Evolutionary conservation across 2,113 vertebrate genomes (phyloP).

Genomic region (Petrocephalus microphthalmus): DNA sequence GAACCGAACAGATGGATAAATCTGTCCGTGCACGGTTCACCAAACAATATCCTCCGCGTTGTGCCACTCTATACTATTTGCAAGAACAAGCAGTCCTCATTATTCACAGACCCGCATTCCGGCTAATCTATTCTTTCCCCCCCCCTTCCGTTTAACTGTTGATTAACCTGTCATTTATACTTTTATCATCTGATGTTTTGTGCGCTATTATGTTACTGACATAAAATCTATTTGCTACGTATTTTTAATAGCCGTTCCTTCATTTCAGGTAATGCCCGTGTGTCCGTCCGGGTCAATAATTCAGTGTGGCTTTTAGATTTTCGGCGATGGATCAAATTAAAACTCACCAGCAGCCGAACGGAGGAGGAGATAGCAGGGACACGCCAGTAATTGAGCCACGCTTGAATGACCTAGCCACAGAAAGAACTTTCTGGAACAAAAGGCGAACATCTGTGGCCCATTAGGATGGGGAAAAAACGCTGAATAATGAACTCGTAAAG

Average conservation of each 20-base stretch:
- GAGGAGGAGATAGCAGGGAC: not conserved
- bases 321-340: not conserved
- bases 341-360: not conserved
- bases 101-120: not conserved
- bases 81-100: not conserved
- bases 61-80: not conserved
- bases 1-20: not conserved
- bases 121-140: not conserved
- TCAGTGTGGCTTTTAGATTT: not conserved
- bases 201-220: not conserved
- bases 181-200: not conserved
- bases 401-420: not conserved
- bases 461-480: not conserved
- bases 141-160: not conserved
- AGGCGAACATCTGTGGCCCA: not conserved
- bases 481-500: not conserved
- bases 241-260: not conserved
- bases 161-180: not conserved
- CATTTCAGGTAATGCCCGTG: not conserved
- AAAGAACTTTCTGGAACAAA: slow-evolving; percentile 15
- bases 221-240: not conserved
- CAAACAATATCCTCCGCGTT: not conserved
- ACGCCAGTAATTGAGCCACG: not conserved
- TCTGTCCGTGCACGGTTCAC: not conserved
- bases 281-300: not conserved